A percentile compares a stretch with the other conserved stretches of the same genome.
Conservation (phyloP, 2,113 vertebrate species). For the Lutjanus erythropterus region DNA sequence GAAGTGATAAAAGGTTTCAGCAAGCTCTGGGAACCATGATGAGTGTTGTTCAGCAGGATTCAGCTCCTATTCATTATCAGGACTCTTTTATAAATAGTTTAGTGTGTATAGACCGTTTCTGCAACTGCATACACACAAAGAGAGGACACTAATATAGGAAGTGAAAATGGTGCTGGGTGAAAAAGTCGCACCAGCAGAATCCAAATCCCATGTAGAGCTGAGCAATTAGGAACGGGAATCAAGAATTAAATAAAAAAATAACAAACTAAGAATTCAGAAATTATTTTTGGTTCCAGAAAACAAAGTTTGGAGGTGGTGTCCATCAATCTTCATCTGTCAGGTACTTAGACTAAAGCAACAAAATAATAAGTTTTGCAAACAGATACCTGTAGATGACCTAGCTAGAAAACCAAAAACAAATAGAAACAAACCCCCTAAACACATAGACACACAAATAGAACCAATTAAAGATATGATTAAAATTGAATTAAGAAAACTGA, state of each 20-base stretch:
- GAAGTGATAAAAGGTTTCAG: constrained; percentile 57
- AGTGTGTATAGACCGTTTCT: not conserved
- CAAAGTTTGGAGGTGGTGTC: not conserved
- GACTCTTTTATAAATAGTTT: constrained; percentile 7
- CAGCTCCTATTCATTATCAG: constrained; percentile 33
- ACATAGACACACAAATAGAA: no score
- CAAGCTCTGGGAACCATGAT: constrained; percentile 47
- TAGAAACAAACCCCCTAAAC: no score
- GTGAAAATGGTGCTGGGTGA: not conserved
- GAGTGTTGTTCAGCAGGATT: constrained; percentile 36
- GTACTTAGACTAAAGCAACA: not conserved
- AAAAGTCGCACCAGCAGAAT: not conserved
- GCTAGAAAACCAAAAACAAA: no score
- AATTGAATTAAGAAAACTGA: no score
- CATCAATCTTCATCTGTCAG: not conserved
- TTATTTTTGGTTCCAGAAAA: not conserved
- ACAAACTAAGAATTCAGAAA: not conserved
- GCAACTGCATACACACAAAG: not conserved
- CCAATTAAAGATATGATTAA: no score
- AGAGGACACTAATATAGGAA: constrained; percentile 5
- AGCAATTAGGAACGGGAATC: not conserved
- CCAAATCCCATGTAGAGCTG: not conserved
- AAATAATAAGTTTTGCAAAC: no score
- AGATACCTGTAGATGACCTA: no score
- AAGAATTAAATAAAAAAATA: not conserved